Conservation (phyloP, 2,888 invertebrate species). For the Zaprionus lineosus region DNA sequence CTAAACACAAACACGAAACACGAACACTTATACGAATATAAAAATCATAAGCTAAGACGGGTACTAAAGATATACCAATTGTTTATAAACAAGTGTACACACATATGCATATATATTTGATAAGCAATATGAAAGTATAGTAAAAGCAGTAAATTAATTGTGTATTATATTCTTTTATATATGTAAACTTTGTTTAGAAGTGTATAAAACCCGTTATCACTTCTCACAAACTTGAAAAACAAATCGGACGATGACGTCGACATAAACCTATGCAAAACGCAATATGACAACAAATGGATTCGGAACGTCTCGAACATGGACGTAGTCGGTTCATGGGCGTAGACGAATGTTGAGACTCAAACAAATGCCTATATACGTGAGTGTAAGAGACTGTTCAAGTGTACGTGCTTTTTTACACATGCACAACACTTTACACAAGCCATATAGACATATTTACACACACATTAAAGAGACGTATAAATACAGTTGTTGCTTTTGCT, state of each 20-base stretch:
- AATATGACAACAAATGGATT: conserved; percentile 32
- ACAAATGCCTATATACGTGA: conserved; percentile 5
- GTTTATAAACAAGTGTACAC: conserved; percentile 50
- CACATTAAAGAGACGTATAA: conserved; percentile 1
- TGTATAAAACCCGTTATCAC: conserved; percentile 33
- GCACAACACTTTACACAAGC: too few species aligned
- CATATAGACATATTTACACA: conserved; percentile 9
- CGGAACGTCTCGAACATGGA: conserved; percentile 27
- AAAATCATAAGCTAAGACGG: conserved; percentile 3
- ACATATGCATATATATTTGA: conserved; percentile 15
- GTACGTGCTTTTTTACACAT: conserved; percentile 32
- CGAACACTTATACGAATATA: background rate
- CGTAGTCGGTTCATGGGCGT: conserved; percentile 47
- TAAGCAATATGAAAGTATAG: conserved; percentile 30
- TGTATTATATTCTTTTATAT: background rate
- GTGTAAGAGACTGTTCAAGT: conserved; percentile 10
- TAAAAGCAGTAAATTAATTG: conserved; percentile 14
- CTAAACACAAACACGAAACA: too few species aligned
- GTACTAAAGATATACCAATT: too few species aligned
- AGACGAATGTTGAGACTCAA: conserved; percentile 37
- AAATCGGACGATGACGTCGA: conserved; percentile 34
- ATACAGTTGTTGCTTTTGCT: conserved; percentile 16
- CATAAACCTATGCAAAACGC: conserved; percentile 54
- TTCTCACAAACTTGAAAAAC: conserved; percentile 28
- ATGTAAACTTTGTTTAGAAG: conserved; percentile 4